A percentile compares a stretch with the other conserved stretches of the same genome.
phyloP scores from a whole-genome alignment of 2,113 vertebrate species.

The Cygnus atratus region DNA sequence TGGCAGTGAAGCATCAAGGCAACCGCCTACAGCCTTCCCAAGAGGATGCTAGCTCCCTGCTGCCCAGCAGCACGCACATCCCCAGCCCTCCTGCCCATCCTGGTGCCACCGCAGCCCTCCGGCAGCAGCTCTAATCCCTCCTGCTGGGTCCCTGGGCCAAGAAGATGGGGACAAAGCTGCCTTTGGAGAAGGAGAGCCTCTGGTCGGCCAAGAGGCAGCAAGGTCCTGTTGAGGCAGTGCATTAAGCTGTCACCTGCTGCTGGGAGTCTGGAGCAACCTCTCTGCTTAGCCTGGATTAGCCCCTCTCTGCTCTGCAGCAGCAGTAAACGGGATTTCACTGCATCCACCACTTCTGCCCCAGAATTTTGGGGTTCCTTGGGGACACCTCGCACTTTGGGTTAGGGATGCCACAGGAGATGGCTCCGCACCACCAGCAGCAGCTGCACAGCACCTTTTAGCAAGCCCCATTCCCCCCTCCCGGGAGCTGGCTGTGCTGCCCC shows the following conservation, averaged over 20 bases:
- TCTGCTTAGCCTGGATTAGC: background rate
- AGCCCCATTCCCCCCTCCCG: background rate
- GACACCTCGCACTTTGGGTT: background rate
- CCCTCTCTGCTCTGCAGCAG: background rate
- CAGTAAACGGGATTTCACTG: background rate
- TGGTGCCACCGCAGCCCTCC: slow-evolving; percentile 8
- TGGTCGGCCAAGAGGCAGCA: slow-evolving; percentile 32
- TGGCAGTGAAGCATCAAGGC: background rate
- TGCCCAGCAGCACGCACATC: background rate
- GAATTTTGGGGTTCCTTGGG: background rate
- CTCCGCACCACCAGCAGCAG: background rate
- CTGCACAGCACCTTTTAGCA: slow-evolving; percentile 5
- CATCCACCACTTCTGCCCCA: background rate
- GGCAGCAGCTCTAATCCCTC: slow-evolving; percentile 53
- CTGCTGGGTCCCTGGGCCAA: slow-evolving; percentile 26
- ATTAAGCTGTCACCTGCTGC: background rate
- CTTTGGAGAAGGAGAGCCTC: slow-evolving; percentile 34
- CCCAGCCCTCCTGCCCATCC: background rate
- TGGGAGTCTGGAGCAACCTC: background rate
- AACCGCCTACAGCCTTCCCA: background rate
- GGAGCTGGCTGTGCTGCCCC: slow-evolving; percentile 13
- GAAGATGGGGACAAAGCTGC: slow-evolving; percentile 43
- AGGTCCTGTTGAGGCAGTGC: slow-evolving; percentile 1
- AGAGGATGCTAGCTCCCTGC: background rate
- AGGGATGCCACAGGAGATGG: background rate